Percentiles rank a stretch among this genome's conserved stretches.
These are phyloP conservation scores for Arnoldichthys spilopterus DNA, from an alignment of 2,797 vertebrate species.

Conservation along the genomic window DNA sequence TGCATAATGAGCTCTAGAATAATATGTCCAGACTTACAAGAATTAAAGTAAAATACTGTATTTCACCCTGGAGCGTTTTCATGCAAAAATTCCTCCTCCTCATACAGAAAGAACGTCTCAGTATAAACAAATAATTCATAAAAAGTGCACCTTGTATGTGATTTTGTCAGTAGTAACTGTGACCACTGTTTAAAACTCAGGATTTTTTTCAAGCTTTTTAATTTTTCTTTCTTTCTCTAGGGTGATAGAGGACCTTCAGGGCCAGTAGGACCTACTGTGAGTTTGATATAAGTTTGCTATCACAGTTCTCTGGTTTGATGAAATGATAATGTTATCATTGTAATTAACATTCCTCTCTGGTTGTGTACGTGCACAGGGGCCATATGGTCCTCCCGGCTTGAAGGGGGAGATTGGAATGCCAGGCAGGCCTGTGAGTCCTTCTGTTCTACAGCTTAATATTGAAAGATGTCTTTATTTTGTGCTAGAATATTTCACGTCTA, in stretches of 20 bases:
- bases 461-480: not conserved
- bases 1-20: too few relatives aligned
- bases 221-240: constrained; percentile 55
- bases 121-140: not conserved
- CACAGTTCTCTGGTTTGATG: not conserved
- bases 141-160: not conserved
- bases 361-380: constrained; percentile 68
- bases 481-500: not conserved
- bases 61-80: too few relatives aligned
- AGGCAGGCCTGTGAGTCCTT: constrained; percentile 89
- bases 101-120: too few relatives aligned
- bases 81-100: too few relatives aligned
- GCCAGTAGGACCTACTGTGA: constrained; percentile 77
- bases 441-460: constrained; percentile 11
- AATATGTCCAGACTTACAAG: too few relatives aligned
- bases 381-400: constrained; percentile 76
- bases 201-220: not conserved
- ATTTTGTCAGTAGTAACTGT: not conserved
- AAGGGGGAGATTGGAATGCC: constrained; percentile 98
- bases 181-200: not conserved
- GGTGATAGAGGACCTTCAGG: constrained; percentile 75
- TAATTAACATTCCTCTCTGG: constrained; percentile 17
- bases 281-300: constrained; percentile 68
- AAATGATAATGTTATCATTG: not conserved
- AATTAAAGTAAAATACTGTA: too few relatives aligned